Evolutionary conservation across 92 coral and sea anemone genomes (phyloP).

Genomic region (Epizoanthus ramosus): DNA sequence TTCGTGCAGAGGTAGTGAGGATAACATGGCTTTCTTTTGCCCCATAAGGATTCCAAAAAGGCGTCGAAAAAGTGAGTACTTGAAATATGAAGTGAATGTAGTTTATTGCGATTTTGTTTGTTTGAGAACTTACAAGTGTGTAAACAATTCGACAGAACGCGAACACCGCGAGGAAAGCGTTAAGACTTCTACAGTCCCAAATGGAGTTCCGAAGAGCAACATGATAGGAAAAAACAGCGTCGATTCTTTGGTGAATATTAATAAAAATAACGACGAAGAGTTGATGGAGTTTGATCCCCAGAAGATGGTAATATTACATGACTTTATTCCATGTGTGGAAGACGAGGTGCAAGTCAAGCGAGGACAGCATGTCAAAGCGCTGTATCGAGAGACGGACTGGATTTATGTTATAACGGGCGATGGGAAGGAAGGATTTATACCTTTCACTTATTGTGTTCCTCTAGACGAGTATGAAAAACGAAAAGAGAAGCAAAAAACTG

Average conservation of each 20-base stretch:
- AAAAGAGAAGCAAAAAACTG: slow-evolving; percentile 67
- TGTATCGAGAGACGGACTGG: slow-evolving; percentile 97
- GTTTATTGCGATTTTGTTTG: slow-evolving; percentile 70
- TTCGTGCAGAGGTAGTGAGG: not conserved
- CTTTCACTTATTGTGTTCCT: slow-evolving; percentile 86
- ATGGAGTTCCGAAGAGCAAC: slow-evolving; percentile 65
- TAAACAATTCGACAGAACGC: slow-evolving; percentile 75
- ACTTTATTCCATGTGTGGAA: slow-evolving; percentile 94
- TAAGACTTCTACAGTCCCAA: slow-evolving; percentile 41
- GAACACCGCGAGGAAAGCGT: slow-evolving; percentile 60
- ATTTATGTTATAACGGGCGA: slow-evolving; percentile 78
- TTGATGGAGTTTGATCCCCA: slow-evolving; percentile 82
- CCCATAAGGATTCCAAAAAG: slow-evolving; percentile 85
- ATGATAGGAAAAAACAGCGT: slow-evolving; percentile 63
- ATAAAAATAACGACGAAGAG: slow-evolving; percentile 60
- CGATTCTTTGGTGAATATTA: slow-evolving; percentile 64
- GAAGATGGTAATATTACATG: slow-evolving; percentile 92
- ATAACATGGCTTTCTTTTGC: slow-evolving; percentile 86
- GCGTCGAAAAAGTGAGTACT: slow-evolving; percentile 79
- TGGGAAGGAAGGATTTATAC: slow-evolving; percentile 91
- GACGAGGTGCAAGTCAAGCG: slow-evolving; percentile 92
- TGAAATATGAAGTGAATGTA: slow-evolving; percentile 16
- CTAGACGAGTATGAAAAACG: slow-evolving; percentile 81
- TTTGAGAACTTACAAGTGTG: slow-evolving; percentile 40
- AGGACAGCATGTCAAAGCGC: slow-evolving; percentile 88